phyloP scores from a whole-genome alignment of 2,888 invertebrate species.

The Gortyna flavago region DNA sequence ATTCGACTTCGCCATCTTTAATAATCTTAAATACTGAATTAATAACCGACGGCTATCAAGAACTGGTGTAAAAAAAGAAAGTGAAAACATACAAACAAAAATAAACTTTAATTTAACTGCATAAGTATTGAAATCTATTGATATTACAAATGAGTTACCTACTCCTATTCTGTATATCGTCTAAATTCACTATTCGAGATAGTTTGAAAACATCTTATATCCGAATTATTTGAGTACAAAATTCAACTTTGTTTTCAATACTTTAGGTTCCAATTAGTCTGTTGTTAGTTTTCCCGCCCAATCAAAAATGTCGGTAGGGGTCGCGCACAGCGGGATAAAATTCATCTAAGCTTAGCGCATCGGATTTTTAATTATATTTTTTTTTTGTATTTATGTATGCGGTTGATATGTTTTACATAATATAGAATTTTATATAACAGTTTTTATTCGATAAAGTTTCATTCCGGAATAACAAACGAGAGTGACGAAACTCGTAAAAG shows the following conservation, averaged over 20 bases:
- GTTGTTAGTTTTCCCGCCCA: constrained; percentile 13
- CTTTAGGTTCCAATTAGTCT: constrained; percentile 10
- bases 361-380: constrained; percentile 34
- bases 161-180: constrained; percentile 13
- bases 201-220: constrained; percentile 29
- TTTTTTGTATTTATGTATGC: constrained; percentile 25
- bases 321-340: constrained; percentile 60
- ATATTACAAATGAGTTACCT: background rate
- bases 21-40: constrained; percentile 66
- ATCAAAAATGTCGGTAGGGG: constrained; percentile 54
- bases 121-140: constrained; percentile 20
- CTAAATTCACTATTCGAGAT: constrained; percentile 29
- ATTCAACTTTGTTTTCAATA: accelerated
- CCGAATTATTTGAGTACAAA: background rate
- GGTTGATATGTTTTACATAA: constrained; percentile 10
- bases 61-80: constrained; percentile 21
- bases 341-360: constrained; percentile 32
- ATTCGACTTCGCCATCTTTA: constrained; percentile 68
- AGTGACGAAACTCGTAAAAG: background rate
- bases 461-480: too few relatives aligned
- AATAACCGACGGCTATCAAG: constrained; percentile 31
- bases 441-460: background rate
- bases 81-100: background rate
- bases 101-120: accelerated
- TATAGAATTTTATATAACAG: background rate